Percentiles rank a stretch among this genome's conserved stretches.
Conservation (phyloP, 1,140 invertebrate species). For the Cherax quadricarinatus region DNA sequence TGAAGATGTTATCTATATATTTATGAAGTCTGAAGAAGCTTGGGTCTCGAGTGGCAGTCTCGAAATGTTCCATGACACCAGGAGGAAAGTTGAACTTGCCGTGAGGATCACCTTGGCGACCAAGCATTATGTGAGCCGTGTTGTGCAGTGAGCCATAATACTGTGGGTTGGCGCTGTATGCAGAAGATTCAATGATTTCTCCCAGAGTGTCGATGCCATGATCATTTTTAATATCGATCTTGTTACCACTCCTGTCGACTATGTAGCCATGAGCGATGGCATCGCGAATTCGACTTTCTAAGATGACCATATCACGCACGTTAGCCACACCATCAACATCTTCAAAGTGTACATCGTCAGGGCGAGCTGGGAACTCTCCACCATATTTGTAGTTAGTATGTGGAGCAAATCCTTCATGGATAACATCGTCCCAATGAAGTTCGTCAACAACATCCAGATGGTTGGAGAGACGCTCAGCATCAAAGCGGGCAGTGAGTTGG, state of each 20-base stretch:
- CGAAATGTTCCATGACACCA: constrained; percentile 77
- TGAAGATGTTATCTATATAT: constrained; percentile 80
- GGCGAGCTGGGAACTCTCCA: constrained; percentile 81
- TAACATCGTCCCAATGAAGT: constrained; percentile 76
- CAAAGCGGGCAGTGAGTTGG: constrained; percentile 79
- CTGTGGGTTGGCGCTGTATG: constrained; percentile 37
- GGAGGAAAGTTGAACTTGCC: constrained; percentile 74
- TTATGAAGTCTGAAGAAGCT: constrained; percentile 83
- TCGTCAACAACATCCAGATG: constrained; percentile 77
- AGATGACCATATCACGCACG: constrained; percentile 47
- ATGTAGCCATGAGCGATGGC: constrained; percentile 50
- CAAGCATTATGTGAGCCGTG: constrained; percentile 64
- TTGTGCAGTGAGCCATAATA: constrained; percentile 55
- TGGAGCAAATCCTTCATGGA: constrained; percentile 81
- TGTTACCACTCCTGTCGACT: constrained; percentile 1
- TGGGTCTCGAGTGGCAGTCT: constrained; percentile 82
- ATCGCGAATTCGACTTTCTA: constrained; percentile 44
- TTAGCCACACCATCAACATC: constrained; percentile 47
- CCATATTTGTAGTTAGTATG: constrained; percentile 82
- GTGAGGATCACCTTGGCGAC: constrained; percentile 68
- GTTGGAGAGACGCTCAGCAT: constrained; percentile 78
- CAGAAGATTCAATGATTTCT: constrained; percentile 52
- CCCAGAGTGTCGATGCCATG: constrained; percentile 38
- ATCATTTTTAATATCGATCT: constrained; percentile 35
- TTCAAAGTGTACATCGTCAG: constrained; percentile 75